Base-by-base conservation (phyloP, 2,113 vertebrate genomes). In the Turdus rufiventris region DNA sequence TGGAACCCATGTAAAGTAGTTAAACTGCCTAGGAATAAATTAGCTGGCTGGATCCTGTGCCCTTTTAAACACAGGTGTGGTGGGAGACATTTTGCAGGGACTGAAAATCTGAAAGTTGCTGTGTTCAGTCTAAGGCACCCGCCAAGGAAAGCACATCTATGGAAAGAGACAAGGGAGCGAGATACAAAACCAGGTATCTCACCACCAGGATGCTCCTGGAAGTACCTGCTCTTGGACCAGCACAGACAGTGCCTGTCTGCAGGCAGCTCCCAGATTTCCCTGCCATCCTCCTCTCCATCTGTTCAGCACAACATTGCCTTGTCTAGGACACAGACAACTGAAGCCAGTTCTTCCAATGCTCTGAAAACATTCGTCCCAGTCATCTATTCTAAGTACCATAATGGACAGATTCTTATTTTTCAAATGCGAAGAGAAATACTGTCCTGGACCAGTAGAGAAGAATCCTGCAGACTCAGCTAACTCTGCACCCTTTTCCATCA, bases 11-110 rank as follows among this genome's bases (percentile, higher is more conserved):
- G 26, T 67, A 29, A 80, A 90, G 67, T 20, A 80, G 15, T 77
- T 91, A 91, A 94, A 74, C 81, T 34, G 36, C 56, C 88, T 60
- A 94, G 89, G 88, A 97, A 96, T 51, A 85, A 96, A 95, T 91
- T 34, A 94, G 78, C 84, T 89, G 94, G 76, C 66, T 94, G 84
- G 77, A 95, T 91, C 42, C 78, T 73, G 67, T 3, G 6, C 75
- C 75, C 79, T 95, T 94, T 93, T 74, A 79, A 88, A 56, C 0
- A 25, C 80, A 86, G 93, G 89, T 0, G 47, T 91, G 91, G 87
- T 88, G 85, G 93, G 78, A 95, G 88, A 94, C 36, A 21, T 93
- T 90, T 83, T 77, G 67, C 82, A 94, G 82, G 88, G 73, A 70
- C 68, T 67, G 10, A 80, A 96, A 93, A 60, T 74, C 82, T 95